These are phyloP conservation scores for Bursaphelenchus mucronatus DNA, from an alignment of 1,140 invertebrate species.

Conservation along the genomic window DNA sequence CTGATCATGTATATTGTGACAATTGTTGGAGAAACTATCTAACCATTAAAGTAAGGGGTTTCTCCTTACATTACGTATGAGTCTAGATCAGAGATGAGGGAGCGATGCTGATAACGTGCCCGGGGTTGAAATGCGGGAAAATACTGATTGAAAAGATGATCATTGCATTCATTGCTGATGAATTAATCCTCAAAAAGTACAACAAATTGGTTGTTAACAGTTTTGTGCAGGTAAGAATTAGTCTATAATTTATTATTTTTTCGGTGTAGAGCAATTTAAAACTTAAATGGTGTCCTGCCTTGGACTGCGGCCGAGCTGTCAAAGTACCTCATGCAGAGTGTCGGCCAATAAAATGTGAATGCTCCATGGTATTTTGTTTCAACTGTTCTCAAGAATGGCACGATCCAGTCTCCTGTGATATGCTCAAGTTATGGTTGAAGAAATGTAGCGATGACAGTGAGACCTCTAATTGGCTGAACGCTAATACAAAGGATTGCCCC, in stretches of 20 bases:
- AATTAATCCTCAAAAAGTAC: conserved; percentile 65
- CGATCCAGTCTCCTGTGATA: conserved; percentile 89
- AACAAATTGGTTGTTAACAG: conserved; percentile 96
- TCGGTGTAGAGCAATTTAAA: conserved; percentile 80
- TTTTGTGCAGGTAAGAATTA: conserved; percentile 80
- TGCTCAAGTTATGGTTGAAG: conserved; percentile 93
- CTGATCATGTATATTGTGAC: conserved; percentile 32
- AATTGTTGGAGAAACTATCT: conserved; percentile 40
- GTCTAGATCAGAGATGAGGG: conserved; percentile 36
- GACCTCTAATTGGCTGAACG: conserved; percentile 98
- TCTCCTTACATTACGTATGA: not conserved
- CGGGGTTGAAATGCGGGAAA: conserved; percentile 37
- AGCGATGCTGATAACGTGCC: conserved; percentile 32
- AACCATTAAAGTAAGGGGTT: conserved; percentile 22
- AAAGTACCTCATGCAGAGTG: conserved; percentile 87
- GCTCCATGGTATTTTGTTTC: conserved; percentile 70
- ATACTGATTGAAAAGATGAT: conserved; percentile 44
- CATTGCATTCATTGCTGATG: conserved; percentile 11
- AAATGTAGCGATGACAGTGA: conserved; percentile 99
- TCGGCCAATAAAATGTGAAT: conserved; percentile 86
- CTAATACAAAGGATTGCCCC: conserved; percentile 78
- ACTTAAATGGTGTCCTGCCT: conserved; percentile 91
- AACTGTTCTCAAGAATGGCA: conserved; percentile 97
- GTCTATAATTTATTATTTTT: conserved; percentile 13
- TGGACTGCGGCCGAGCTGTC: conserved; percentile 90